Evolutionary conservation across 2,888 invertebrate species (phyloP).

Genomic region (Creontiades dilutus): DNA sequence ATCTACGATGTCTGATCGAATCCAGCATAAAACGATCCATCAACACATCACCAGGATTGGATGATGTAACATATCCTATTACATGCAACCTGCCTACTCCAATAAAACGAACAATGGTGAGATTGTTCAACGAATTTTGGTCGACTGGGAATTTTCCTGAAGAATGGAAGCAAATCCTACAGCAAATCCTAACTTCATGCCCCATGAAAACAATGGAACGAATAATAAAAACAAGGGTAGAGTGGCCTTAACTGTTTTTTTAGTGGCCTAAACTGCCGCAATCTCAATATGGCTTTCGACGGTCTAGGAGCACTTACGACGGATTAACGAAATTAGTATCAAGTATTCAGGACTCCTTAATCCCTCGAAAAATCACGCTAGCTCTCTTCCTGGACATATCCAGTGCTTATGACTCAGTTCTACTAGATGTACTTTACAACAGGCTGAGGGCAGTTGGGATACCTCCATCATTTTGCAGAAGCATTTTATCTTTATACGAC

Average conservation of each 20-base stretch:
- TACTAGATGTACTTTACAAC: conserved; percentile 16
- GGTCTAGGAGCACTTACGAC: neutral
- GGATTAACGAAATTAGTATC: neutral
- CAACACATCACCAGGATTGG: neutral
- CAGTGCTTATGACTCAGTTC: neutral
- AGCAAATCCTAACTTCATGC: neutral
- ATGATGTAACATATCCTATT: neutral
- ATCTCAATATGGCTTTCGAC: too few relatives aligned
- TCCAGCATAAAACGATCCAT: neutral
- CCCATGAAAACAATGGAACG: neutral
- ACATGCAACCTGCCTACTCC: neutral
- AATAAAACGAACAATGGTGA: neutral
- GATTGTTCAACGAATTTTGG: conserved; percentile 33
- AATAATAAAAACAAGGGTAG: neutral
- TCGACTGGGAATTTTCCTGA: neutral
- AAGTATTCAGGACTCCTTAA: neutral
- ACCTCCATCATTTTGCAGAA: too few relatives aligned
- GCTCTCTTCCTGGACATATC: neutral
- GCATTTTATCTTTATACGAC: too few relatives aligned
- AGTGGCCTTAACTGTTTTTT: neutral
- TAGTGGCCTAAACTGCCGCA: neutral
- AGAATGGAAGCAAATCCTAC: neutral
- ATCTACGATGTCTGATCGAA: too few relatives aligned
- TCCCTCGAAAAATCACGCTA: neutral
- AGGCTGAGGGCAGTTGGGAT: too few relatives aligned